These are phyloP conservation scores for Danionella cerebrum DNA, from an alignment of 2,113 vertebrate species.

Conservation along the genomic window DNA sequence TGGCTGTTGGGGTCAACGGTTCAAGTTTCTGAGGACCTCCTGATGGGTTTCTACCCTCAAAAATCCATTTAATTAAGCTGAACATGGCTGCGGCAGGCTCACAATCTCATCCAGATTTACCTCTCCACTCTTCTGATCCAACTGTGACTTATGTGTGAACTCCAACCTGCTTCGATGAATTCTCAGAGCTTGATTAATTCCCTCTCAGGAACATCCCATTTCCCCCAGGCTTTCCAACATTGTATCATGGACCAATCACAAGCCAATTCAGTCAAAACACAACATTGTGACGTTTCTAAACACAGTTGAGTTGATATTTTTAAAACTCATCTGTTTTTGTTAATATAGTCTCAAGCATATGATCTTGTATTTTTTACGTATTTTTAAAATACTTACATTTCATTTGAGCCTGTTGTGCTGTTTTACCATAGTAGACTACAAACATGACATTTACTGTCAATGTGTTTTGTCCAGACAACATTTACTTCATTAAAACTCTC, in stretches of 20 bases:
- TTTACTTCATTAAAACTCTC: constrained; percentile 56
- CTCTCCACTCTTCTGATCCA: not conserved
- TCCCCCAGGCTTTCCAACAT: not conserved
- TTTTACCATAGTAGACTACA: too few species aligned
- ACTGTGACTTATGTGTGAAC: constrained; percentile 8
- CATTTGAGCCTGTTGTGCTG: too few species aligned
- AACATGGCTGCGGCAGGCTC: constrained; percentile 59
- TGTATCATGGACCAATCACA: constrained; percentile 16
- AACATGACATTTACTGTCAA: too few species aligned
- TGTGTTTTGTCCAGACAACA: too few species aligned
- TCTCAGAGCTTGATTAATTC: constrained; percentile 65
- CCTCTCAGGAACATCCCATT: constrained; percentile 46
- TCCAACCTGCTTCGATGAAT: constrained; percentile 59
- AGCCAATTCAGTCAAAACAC: not conserved
- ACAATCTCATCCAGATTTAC: not conserved
- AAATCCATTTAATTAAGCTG: constrained; percentile 58
- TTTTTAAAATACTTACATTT: too few species aligned
- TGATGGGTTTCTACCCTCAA: constrained; percentile 50
- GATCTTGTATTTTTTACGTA: too few species aligned
- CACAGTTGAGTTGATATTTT: too few species aligned
- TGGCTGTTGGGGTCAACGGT: constrained; percentile 4
- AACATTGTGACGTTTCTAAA: not conserved
- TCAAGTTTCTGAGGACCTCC: constrained; percentile 48
- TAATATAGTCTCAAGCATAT: too few species aligned
- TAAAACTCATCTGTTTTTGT: too few species aligned